Conservation (phyloP, 2,888 invertebrate genomes). For the Pogonocherus hispidulus region DNA sequence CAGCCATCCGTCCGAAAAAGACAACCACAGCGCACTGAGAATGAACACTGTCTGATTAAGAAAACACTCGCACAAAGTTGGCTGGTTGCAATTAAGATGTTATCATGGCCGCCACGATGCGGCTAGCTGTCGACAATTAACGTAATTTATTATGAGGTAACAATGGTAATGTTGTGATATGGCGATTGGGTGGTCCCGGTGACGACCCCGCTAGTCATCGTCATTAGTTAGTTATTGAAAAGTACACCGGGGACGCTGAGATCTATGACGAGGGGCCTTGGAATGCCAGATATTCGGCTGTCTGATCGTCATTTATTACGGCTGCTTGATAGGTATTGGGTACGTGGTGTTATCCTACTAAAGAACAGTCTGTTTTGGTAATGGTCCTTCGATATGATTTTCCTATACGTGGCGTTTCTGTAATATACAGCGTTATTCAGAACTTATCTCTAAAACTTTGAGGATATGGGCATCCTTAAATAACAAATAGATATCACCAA, state of each 20-base stretch:
- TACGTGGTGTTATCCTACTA: background rate
- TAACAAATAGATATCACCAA: no score
- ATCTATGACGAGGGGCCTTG: constrained; percentile 43
- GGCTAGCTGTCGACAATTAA: constrained; percentile 70
- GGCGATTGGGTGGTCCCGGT: constrained; percentile 68
- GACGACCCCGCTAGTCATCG: constrained; percentile 61
- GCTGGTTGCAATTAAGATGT: constrained; percentile 69
- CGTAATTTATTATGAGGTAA: constrained; percentile 70
- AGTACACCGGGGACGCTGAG: constrained; percentile 51
- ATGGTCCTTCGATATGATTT: no score
- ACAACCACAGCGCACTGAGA: background rate
- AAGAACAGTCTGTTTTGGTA: background rate
- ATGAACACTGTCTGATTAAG: constrained; percentile 60
- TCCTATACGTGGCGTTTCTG: no score
- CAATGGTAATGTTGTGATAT: constrained; percentile 69
- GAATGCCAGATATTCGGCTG: constrained; percentile 50
- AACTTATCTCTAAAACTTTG: no score
- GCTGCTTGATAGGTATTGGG: constrained; percentile 39
- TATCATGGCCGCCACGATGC: constrained; percentile 67
- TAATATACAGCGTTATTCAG: no score
- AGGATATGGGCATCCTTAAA: no score
- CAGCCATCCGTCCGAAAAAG: background rate
- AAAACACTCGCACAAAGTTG: constrained; percentile 67
- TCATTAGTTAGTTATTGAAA: constrained; percentile 68
- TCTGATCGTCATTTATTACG: constrained; percentile 50